Evolutionary conservation across 2,113 vertebrate genomes (phyloP), one percentile per base, ranked within the genome.

Genomic region (Petroica traversi): DNA sequence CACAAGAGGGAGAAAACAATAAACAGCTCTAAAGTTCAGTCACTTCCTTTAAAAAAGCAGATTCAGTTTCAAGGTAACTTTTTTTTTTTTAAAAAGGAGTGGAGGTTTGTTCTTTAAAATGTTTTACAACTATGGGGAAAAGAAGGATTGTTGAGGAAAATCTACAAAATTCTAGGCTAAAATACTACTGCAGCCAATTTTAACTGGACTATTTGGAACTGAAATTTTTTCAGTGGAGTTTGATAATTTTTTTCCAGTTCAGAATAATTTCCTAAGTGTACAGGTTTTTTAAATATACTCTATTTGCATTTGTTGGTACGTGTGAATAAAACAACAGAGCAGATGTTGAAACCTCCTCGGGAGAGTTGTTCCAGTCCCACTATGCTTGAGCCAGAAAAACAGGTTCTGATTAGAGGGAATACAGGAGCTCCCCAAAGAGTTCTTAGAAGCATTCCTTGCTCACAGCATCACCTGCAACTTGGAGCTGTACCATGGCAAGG

Each of bases 341-440:
- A 88, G 93, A 88, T 92, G 87, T 75, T 88, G 81, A 66, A 91
- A 85, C 38, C 89, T 87, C 73, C 84, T 92, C 62, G 52, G 57
- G 66, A 91, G 69, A 88, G 34, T 54, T 85, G 38, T 82, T 66
- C 58, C 66, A 73, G 88, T 89, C 67, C 43, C 55, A 24, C 46
- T 66, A 3, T 25, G 13, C 46, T 61, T 81, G 75, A 93, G 71
- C 71, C 82, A 92, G 94, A 38, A 85, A 88, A 93, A 92, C 31
- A 2, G 58, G 51, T 96, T 91, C 74, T 64, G 52, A 83, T 87
- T 62, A 66, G 67, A 79, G 31, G 18, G 38, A 79, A 62, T 31
- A 19, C 34, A 83, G 52, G 67, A 85, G 38, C 25, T 93, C 84
- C 81, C 89, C 29, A 33, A 79, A 63, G 78, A 82, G 54, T 51